Evolutionary conservation across 2,113 vertebrate species (phyloP).

Genomic region (Lepisosteus oculatus): DNA sequence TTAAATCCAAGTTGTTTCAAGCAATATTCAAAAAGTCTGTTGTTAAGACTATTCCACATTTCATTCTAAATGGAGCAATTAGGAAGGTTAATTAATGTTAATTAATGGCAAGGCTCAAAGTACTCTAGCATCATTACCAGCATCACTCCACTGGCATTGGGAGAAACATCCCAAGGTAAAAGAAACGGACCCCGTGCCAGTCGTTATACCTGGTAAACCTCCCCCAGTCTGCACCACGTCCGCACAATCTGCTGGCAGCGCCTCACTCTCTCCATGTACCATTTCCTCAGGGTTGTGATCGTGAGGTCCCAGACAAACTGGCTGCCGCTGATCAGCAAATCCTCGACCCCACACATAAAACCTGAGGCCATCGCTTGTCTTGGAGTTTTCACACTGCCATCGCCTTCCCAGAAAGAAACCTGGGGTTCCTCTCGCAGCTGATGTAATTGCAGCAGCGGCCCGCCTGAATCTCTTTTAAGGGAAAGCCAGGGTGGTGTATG

Average conservation of each 20-base stretch:
- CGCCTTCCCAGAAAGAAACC: neutral
- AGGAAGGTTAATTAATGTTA: too few relatives aligned
- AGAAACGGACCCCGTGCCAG: neutral
- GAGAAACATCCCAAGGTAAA: neutral
- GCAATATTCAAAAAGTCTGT: too few relatives aligned
- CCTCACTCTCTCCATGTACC: slow-evolving; percentile 75
- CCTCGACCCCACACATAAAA: slow-evolving; percentile 81
- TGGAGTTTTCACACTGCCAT: neutral
- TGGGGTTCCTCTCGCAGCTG: slow-evolving; percentile 13
- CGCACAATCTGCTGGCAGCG: slow-evolving; percentile 81
- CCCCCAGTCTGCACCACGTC: slow-evolving; percentile 79
- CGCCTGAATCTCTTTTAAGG: neutral
- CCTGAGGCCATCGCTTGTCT: slow-evolving; percentile 72
- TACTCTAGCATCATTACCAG: too few relatives aligned
- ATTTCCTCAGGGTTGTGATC: slow-evolving; percentile 77
- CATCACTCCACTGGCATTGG: neutral
- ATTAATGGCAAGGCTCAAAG: too few relatives aligned
- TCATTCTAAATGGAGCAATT: too few relatives aligned
- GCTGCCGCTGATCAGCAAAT: slow-evolving; percentile 78
- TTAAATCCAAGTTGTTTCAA: too few relatives aligned
- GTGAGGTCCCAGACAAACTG: slow-evolving; percentile 83
- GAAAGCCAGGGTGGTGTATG: slow-evolving; percentile 48
- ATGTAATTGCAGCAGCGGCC: slow-evolving; percentile 19
- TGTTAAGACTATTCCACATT: too few relatives aligned
- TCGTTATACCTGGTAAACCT: slow-evolving; percentile 85